phyloP scores from a whole-genome alignment of 2,888 invertebrate species.

The Drosophila limbata region DNA sequence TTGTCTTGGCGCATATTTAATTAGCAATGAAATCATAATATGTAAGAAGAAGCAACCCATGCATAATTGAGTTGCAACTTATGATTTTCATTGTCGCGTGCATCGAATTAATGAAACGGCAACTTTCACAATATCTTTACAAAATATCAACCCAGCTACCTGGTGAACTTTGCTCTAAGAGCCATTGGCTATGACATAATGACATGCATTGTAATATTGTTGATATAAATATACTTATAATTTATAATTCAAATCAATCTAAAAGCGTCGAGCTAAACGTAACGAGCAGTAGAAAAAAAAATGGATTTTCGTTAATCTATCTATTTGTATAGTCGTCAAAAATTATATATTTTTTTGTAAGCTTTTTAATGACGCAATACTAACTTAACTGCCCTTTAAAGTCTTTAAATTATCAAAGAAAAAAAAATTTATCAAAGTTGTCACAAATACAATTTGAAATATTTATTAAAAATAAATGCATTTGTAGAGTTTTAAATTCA shows the following conservation, averaged over 20 bases:
- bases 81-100: slow-evolving; percentile 55
- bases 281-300: background rate
- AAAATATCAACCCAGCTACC: slow-evolving; percentile 6
- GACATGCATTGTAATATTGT: background rate
- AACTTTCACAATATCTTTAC: slow-evolving; percentile 28
- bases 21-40: slow-evolving; percentile 73
- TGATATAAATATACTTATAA: background rate
- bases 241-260: background rate
- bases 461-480: too few relatives aligned
- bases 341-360: background rate
- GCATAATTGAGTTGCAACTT: slow-evolving; percentile 70
- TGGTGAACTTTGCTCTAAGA: slow-evolving; percentile 8
- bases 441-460: too few relatives aligned
- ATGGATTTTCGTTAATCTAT: background rate
- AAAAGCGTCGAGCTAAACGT: background rate
- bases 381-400: background rate
- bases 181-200: slow-evolving; percentile 32
- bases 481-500: too few relatives aligned
- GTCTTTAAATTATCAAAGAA: too few relatives aligned
- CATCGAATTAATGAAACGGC: slow-evolving; percentile 28
- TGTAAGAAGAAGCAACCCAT: slow-evolving; percentile 46
- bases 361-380: background rate
- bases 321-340: background rate
- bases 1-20: slow-evolving; percentile 72
- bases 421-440: too few relatives aligned